Evolutionary conservation across 2,888 invertebrate species (phyloP), one percentile per base, ranked within the genome.

Genomic region (Meliscaeva auricollis): DNA sequence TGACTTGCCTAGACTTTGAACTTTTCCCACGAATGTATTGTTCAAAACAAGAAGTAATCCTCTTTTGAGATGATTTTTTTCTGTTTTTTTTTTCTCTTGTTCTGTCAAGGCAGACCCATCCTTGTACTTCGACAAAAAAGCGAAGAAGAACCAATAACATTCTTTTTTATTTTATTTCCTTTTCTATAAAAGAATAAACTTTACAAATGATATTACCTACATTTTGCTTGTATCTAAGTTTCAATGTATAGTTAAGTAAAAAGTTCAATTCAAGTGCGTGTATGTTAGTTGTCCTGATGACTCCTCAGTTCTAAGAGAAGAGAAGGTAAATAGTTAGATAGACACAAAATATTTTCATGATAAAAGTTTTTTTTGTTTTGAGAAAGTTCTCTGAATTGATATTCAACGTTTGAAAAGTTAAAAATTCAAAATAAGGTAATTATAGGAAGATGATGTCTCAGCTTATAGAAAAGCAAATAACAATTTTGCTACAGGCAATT

Each of bases 11-110:
- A 72, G 72, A 66, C 78, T 73, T 70, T 64, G 62, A 62, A 72
- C 64, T 78, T 79, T 62, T 52, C 58, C 50, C 50, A 78, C 50
- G 44, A 58, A 56, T 73, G 72, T 79, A 68, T 79, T 73, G 30
- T 50, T 52, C 26, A 26, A 73, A 58, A 60, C n/a, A 68, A 44
- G 64, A 56, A 56, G 41, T 66, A 66, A 66, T 78, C 44, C 35
- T 52, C 62, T 54, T 72, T 48, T 56, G 26, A 56, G 62, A 48
- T 50, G 50, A 79, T 11, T 66, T 52, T 64, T 69, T 68, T 30
- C n/a, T n/a, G n/a, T 20, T 38, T 38, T 38, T 38, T 38, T 38
- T 38, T 38, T 38, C 11, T 38, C 11, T 35, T 35, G 32, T 62
- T 68, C n/a, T 62, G 38, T 79, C 50, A 26, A 35, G 13, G 32